These are phyloP conservation scores for Porites evermanni DNA, from an alignment of 92 coral and sea anemone species.

Conservation along the genomic window DNA sequence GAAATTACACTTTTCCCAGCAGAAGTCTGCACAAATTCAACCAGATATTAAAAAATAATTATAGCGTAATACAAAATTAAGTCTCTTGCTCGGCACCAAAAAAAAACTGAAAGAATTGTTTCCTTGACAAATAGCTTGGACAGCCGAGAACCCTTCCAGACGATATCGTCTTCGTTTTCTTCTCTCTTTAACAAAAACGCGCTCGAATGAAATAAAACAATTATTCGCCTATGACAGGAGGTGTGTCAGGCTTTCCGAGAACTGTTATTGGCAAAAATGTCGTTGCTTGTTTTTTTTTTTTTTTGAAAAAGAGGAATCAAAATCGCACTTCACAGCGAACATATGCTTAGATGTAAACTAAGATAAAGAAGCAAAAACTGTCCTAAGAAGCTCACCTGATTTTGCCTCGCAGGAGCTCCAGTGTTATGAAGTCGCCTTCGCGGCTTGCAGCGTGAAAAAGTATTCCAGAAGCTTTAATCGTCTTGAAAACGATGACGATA, in stretches of 20 bases:
- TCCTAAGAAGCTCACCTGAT: slow-evolving; percentile 78
- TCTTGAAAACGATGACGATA: slow-evolving; percentile 75
- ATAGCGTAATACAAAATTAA: slow-evolving; percentile 32
- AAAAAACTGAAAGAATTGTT: background rate
- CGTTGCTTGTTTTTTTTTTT: slow-evolving; percentile 21
- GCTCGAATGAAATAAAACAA: slow-evolving; percentile 7
- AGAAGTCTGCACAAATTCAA: slow-evolving; percentile 51
- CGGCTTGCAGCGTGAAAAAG: slow-evolving; percentile 84
- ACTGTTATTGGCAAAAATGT: slow-evolving; percentile 13
- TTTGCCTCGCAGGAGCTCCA: slow-evolving; percentile 92
- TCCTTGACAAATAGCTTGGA: slow-evolving; percentile 5
- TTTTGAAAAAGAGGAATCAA: slow-evolving; percentile 21
- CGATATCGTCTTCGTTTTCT: slow-evolving; percentile 49
- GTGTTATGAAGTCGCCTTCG: slow-evolving; percentile 83
- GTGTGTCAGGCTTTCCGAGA: slow-evolving; percentile 34
- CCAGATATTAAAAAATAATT: slow-evolving; percentile 55
- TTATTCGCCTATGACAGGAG: background rate
- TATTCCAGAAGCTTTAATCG: slow-evolving; percentile 87
- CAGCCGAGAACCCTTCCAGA: slow-evolving; percentile 53
- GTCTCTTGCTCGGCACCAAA: background rate
- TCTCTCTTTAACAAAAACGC: slow-evolving; percentile 10
- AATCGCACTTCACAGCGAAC: slow-evolving; percentile 47
- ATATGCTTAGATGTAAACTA: slow-evolving; percentile 34
- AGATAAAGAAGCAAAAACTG: slow-evolving; percentile 35
- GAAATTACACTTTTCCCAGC: slow-evolving; percentile 50